Percentiles rank a stretch among this genome's conserved stretches.
phyloP scores from a whole-genome alignment of 23 tunicate genomes.

The Halocynthia aurantium region DNA sequence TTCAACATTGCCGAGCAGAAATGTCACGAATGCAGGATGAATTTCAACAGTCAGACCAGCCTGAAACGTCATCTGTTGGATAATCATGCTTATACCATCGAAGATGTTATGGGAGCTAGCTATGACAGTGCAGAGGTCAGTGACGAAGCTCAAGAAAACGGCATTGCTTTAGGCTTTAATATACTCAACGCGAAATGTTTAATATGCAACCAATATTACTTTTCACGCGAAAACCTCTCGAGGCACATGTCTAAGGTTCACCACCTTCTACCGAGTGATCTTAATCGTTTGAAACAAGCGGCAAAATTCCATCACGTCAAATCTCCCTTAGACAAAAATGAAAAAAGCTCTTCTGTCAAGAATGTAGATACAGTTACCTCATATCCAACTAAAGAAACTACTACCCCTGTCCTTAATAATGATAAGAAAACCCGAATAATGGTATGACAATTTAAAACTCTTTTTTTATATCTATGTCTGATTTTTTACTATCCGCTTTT shows the following conservation, averaged over 20 bases:
- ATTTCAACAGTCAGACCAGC: background rate
- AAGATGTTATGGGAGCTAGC: conserved; percentile 15
- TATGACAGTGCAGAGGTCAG: conserved; percentile 6
- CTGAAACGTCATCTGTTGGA: conserved; percentile 9
- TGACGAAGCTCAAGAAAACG: conserved; percentile 1
- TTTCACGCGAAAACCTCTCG: conserved; percentile 13
- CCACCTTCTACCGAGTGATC: background rate
- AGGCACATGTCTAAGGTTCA: conserved; percentile 13
- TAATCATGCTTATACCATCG: background rate
- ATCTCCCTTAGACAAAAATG: no score
- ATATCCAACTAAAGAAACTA: no score
- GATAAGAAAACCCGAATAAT: no score
- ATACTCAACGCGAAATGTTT: conserved; percentile 7
- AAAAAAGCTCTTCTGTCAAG: no score
- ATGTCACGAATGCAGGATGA: conserved; percentile 11
- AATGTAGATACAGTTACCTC: no score
- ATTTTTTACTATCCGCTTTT: background rate
- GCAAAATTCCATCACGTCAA: background rate
- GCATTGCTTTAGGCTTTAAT: conserved; percentile 5
- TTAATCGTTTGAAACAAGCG: conserved; percentile 5
- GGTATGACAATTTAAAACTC: no score
- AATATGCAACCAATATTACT: conserved; percentile 9
- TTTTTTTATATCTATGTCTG: background rate
- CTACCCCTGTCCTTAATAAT: no score
- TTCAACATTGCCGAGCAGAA: conserved; percentile 5